A percentile compares a stretch with the other conserved stretches of the same genome.
These are phyloP conservation scores for Acronicta aceris DNA, from an alignment of 2,888 invertebrate species.

Conservation along the genomic window DNA sequence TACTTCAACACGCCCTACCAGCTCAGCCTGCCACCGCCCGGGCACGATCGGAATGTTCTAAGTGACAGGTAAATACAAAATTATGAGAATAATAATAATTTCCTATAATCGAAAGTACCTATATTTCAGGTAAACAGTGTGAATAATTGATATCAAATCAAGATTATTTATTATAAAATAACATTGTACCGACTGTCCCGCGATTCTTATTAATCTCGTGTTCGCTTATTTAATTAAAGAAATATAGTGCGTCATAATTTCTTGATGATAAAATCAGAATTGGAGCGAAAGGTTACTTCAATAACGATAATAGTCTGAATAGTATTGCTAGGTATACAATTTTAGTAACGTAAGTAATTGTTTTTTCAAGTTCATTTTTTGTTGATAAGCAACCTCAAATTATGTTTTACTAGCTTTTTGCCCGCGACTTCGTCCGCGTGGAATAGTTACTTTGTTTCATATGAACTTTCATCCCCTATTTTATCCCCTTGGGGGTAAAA, in stretches of 20 bases:
- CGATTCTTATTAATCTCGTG: conserved; percentile 33
- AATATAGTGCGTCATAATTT: conserved; percentile 62
- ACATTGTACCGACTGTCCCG: conserved; percentile 43
- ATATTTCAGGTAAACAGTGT: not conserved
- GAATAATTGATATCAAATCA: conserved; percentile 23
- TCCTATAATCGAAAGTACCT: not conserved
- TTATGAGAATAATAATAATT: not conserved
- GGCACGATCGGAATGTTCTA: conserved; percentile 95
- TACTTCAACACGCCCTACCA: conserved; percentile 99
- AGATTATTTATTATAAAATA: conserved; percentile 50
- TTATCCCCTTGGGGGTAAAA: too few relatives aligned
- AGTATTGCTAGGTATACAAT: conserved; percentile 60
- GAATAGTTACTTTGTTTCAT: too few relatives aligned
- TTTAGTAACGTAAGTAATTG: not conserved
- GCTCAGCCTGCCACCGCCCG: conserved; percentile 97
- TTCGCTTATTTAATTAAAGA: conserved; percentile 44
- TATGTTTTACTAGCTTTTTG: too few relatives aligned
- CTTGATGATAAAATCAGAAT: conserved; percentile 66
- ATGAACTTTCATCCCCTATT: too few relatives aligned
- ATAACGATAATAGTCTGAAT: conserved; percentile 75
- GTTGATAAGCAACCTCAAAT: too few relatives aligned
- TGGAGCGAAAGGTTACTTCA: conserved; percentile 80
- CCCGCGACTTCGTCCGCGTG: too few relatives aligned
- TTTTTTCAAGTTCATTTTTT: conserved; percentile 3
- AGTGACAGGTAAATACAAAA: conserved; percentile 93